phyloP scores from a whole-genome alignment of 2,888 invertebrate species.

The Pachymerium ferrugineum region DNA sequence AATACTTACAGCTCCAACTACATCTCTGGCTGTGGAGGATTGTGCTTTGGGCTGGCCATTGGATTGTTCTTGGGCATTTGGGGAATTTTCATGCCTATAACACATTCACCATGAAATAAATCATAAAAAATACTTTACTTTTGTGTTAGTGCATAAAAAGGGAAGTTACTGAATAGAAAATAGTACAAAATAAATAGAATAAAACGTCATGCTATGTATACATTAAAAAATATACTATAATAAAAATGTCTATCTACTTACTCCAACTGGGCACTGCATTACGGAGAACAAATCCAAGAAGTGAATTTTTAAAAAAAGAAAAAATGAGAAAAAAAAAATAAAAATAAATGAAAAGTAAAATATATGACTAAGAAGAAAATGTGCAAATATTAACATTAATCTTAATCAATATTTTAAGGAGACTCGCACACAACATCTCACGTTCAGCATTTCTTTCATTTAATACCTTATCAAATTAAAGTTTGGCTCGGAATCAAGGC shows the following conservation, averaged over 20 bases:
- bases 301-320: constrained; percentile 29
- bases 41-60: constrained; percentile 35
- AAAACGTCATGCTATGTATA: neutral
- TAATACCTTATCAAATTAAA: neutral
- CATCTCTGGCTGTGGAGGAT: constrained; percentile 30
- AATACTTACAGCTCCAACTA: constrained; percentile 29
- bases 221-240: neutral
- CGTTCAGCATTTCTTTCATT: too few relatives aligned
- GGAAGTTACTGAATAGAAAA: neutral
- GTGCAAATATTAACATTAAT: neutral
- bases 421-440: too few relatives aligned
- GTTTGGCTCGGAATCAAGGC: too few relatives aligned
- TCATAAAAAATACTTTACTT: too few relatives aligned
- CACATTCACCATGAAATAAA: neutral
- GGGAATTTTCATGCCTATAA: constrained; percentile 33
- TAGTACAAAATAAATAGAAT: neutral
- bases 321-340: constrained; percentile 29
- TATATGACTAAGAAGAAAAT: neutral
- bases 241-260: constrained; percentile 28
- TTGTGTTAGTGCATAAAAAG: neutral
- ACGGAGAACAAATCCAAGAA: neutral
- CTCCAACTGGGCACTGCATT: constrained; percentile 35
- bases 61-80: constrained; percentile 29
- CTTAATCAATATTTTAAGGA: neutral
- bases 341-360: neutral